Base-by-base conservation (phyloP, 2,797 vertebrate genomes). In the Protonibea diacanthus region DNA sequence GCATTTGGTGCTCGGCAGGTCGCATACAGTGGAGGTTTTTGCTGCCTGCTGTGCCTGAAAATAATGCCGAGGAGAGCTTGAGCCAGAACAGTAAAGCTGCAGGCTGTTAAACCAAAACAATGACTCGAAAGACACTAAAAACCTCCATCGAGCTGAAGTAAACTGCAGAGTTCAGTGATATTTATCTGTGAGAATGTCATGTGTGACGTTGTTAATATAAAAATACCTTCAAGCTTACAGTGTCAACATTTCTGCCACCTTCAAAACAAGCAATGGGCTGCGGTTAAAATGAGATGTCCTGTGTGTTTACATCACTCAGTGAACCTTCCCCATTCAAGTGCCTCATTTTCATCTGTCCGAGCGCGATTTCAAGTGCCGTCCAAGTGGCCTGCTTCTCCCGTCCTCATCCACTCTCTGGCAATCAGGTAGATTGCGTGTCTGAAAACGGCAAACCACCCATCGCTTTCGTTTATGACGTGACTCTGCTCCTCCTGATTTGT, bases 281-380 rank as follows among this genome's bases (percentile, higher is more conserved):
- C 21, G 7, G 7, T 44, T 56, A 3, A 2, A 44, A 38, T 45
- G 17, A 40, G 38, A 76, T 9, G 44, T 53, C 58, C 51, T 66
- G 25, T 75, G 60, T 78, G 72, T 91, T 87, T 90, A 74, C 69
- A 72, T 79, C 80, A 55, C 29, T 80, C 71, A 29, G 61, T 87
- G 84, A 85, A 84, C 84, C 79, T 81, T 87, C 64, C 48, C 33
- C 45, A 69, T 71, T 81, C 79, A 72, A 89, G 82, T 85, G 85
- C 55, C 82, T 88, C 71, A 76, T 88, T 84, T 85, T 85, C 83
- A 69, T 90, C 80, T 52, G 75, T 78, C 84, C 80, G 23, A 92
- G 86, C 14, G 66, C 23, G 70, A 58, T 67, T 72, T 92, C 51
- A 56, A 93, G 88, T 82, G 80, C 78, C 33, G 3, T 9, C 70